Percentiles rank a stretch among this genome's conserved stretches.
Conservation (phyloP, 2,888 invertebrate genomes). For the Caenorhabditis parvicauda region DNA sequence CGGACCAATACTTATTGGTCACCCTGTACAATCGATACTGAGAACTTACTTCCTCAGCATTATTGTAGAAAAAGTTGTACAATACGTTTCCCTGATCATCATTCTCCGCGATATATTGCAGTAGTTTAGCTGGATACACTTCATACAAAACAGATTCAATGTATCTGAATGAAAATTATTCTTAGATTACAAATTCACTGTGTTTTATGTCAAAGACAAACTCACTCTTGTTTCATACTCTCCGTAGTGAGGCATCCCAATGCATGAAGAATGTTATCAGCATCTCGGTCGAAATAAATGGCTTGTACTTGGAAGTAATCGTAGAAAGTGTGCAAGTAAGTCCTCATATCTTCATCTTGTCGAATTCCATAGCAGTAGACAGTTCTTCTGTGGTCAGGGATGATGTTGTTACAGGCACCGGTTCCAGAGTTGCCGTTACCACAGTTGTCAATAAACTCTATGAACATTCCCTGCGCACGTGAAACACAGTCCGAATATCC, state of each 20-base stretch:
- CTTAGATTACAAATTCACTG: neutral
- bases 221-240: constrained; percentile 7
- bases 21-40: too few species aligned
- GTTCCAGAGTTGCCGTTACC: constrained; percentile 12
- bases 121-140: constrained; percentile 11
- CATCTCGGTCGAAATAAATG: constrained; percentile 13
- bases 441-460: constrained; percentile 12
- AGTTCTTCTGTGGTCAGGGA: constrained; percentile 17
- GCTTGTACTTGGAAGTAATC: constrained; percentile 6
- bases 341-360: neutral
- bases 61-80: constrained; percentile 9
- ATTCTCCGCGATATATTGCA: constrained; percentile 13
- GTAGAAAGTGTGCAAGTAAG: constrained; percentile 3
- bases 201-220: neutral
- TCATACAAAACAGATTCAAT: constrained; percentile 5
- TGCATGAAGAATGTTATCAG: constrained; percentile 12
- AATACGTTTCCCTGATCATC: constrained; percentile 5
- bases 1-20: too few species aligned
- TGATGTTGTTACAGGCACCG: constrained; percentile 1
- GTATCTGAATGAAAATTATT: constrained; percentile 4
- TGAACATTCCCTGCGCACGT: constrained; percentile 10
- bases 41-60: constrained; percentile 4
- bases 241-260: constrained; percentile 10
- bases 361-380: constrained; percentile 23
- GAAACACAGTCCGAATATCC: constrained; percentile 5